These are phyloP conservation scores for Strongylocentrotus purpuratus DNA, from an alignment of 35 echinoderm and acorn worm species.

Conservation along the genomic window DNA sequence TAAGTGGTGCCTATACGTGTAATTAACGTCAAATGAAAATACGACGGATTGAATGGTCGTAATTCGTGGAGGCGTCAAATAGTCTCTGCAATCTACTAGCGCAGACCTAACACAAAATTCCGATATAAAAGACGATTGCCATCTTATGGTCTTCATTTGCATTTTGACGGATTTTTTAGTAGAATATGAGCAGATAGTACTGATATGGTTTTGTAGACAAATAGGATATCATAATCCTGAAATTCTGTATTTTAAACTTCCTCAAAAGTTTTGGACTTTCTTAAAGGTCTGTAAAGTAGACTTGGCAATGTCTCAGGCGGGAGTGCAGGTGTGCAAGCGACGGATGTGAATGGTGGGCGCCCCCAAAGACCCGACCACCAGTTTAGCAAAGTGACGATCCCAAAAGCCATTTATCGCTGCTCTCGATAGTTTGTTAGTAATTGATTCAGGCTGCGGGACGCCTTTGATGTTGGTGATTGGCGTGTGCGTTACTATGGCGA, in stretches of 20 bases:
- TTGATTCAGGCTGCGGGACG: conserved; percentile 45
- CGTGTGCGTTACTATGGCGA: conserved; percentile 43
- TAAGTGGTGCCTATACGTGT: conserved; percentile 17
- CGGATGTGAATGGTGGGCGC: neutral
- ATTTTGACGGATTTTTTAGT: neutral
- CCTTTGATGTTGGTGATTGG: conserved; percentile 46
- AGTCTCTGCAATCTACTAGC: neutral
- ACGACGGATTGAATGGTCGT: neutral
- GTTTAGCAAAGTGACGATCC: conserved; percentile 53
- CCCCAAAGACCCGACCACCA: conserved; percentile 41
- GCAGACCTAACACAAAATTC: neutral
- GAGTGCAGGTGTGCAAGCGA: conserved; percentile 41
- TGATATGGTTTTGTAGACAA: neutral
- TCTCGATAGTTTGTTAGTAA: conserved; percentile 53
- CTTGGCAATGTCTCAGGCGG: neutral
- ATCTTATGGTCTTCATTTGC: neutral
- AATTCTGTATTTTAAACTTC: neutral
- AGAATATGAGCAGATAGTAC: neutral
- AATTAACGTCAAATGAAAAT: conserved; percentile 47
- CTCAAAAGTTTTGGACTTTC: neutral
- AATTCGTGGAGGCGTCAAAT: neutral
- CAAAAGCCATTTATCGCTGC: conserved; percentile 50
- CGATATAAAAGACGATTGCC: neutral
- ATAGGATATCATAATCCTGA: neutral
- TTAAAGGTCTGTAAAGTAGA: neutral